Base-by-base conservation (phyloP, 1,140 invertebrate species). In the Drosophila neocordata region DNA sequence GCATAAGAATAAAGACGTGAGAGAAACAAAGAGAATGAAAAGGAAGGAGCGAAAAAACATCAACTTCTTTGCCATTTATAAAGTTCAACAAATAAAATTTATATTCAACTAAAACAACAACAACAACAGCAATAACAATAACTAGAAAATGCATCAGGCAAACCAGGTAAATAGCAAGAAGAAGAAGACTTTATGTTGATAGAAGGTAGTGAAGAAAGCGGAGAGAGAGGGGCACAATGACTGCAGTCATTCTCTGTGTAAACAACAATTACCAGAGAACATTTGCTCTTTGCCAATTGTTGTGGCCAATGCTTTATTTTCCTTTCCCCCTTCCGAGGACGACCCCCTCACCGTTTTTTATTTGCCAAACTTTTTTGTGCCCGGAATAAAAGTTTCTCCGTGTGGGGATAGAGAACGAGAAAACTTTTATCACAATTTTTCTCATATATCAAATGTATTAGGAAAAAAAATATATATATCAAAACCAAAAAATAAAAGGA, bases 41-140 rank as follows among this genome's bases (percentile, higher is more conserved):
- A 18, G 31, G 31, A 34, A 31, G 62, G 20, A 48, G 41, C 41
- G 53, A 66, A 61, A 61, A 31, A 69, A 77, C 65, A 73, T 73
- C 74, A 74, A 74, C 74, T 74, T 65, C 67, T 70, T 77, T 65
- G 65, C 71, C 71, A 70, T 77, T 48, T 77, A 77, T 59, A 77
- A 77, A 77, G 74, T 77, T 77, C 24, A 74, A 74, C 71, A 74
- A 77, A 77, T 74, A 70, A 70, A 77, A 66, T 77, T 63, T 77
- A 74, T 77, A 70, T 74, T 71, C 67, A 70, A 73, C 66, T 66
- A 48, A 9, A 48, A 48, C 41, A 48, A 48, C 15, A 48, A 20
- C 15, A 31, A 31, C 27, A 24, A 24, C 24, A 24, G 4, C 4
- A 31, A 31, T 7, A 31, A 31, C 27, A 31, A 31, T 31, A 31